phyloP scores from a whole-genome alignment of 2,113 vertebrate genomes.

The Rhabdornis inornatus region DNA sequence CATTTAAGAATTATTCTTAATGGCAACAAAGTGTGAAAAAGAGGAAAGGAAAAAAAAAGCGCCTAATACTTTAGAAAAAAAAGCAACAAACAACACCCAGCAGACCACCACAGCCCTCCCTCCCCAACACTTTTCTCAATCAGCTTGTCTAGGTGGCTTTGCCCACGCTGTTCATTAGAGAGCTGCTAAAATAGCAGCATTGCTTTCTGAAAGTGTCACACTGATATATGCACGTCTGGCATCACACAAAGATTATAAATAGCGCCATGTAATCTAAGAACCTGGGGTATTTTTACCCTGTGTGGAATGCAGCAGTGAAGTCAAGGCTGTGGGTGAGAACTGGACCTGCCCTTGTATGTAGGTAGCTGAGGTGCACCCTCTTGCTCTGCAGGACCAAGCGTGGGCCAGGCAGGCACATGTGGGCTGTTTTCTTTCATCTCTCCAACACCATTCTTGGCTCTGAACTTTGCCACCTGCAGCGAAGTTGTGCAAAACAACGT shows the following conservation, averaged over 20 bases:
- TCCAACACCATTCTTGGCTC: neutral
- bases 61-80: neutral
- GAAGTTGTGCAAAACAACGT: neutral
- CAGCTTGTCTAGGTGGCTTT: conserved; percentile 22
- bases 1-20: conserved; percentile 61
- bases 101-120: neutral
- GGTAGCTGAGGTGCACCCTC: neutral
- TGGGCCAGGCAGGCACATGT: neutral
- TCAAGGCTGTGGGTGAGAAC: neutral
- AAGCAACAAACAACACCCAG: neutral
- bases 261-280: neutral
- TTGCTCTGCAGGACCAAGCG: neutral
- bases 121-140: neutral
- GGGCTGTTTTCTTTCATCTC: neutral
- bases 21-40: neutral
- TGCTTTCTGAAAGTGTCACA: conserved; percentile 22
- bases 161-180: conserved; percentile 28
- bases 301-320: neutral
- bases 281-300: neutral
- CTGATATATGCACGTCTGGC: conserved; percentile 51
- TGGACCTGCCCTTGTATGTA: neutral
- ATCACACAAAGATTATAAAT: conserved; percentile 54
- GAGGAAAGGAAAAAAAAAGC: neutral
- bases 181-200: conserved; percentile 54
- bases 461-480: neutral